Percentiles rank a stretch among this genome's conserved stretches.
These are phyloP conservation scores for Cancer borealis DNA, from an alignment of 2,888 invertebrate genomes.

Conservation along the genomic window DNA sequence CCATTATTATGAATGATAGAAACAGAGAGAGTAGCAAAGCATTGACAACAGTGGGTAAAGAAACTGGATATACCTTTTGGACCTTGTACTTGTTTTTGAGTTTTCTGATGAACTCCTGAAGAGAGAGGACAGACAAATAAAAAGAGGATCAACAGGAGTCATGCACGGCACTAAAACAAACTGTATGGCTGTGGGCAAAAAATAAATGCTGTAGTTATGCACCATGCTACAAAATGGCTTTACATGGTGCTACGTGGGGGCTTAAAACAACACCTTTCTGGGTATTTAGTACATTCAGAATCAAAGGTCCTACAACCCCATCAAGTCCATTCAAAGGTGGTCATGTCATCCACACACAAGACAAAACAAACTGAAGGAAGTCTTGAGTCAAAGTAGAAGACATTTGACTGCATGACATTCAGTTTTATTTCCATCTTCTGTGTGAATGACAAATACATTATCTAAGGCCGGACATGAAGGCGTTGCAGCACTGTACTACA, in stretches of 20 bases:
- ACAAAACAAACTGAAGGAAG: not conserved
- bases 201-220: not conserved
- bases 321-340: not conserved
- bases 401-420: not conserved
- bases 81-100: slow-evolving; percentile 61
- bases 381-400: not conserved
- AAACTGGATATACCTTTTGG: slow-evolving; percentile 60
- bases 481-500: not conserved
- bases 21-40: not conserved
- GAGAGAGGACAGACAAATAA: slow-evolving; percentile 48
- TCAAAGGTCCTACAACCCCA: not conserved
- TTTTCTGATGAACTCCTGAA: slow-evolving; percentile 69
- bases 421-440: slow-evolving; percentile 2
- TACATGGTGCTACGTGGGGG: not conserved
- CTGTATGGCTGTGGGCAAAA: slow-evolving; percentile 16
- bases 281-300: not conserved
- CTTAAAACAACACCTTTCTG: not conserved
- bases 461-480: not conserved
- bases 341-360: not conserved
- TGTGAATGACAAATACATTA: not conserved
- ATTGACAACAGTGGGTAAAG: not conserved
- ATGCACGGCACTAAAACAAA: slow-evolving; percentile 49
- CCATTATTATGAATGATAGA: not conserved
- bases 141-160: slow-evolving; percentile 54
- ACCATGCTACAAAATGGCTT: not conserved